phyloP scores from a whole-genome alignment of 2,888 invertebrate species.

The Napeogenes sylphis region DNA sequence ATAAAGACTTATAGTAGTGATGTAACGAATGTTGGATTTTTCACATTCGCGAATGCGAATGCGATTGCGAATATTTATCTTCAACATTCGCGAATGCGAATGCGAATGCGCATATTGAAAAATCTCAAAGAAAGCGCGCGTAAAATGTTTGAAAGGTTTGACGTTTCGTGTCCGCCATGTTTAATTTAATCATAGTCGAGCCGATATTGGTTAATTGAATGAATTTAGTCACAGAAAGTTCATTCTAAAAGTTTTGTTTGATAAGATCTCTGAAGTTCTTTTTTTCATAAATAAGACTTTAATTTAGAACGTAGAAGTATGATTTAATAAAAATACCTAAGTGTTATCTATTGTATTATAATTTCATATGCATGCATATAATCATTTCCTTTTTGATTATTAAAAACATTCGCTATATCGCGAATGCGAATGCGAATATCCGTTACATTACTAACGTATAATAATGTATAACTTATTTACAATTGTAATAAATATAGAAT shows the following conservation, averaged over 20 bases:
- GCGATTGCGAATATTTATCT: conserved; percentile 7
- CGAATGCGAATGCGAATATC: conserved; percentile 15
- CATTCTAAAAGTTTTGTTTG: conserved; percentile 18
- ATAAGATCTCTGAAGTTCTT: conserved; percentile 14
- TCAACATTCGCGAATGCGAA: conserved; percentile 9
- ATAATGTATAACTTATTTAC: too few species aligned
- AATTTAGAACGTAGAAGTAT: conserved; percentile 14
- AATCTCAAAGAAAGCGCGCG: conserved; percentile 10
- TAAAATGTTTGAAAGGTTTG: conserved; percentile 5
- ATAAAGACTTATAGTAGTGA: too few species aligned
- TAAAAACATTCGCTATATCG: conserved; percentile 21
- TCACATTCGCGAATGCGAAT: conserved; percentile 9
- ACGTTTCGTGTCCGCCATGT: conserved; percentile 17
- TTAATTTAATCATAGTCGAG: conserved; percentile 17
- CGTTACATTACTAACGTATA: not conserved
- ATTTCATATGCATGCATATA: conserved; percentile 16
- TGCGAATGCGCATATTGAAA: conserved; percentile 4
- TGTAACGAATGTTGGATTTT: conserved; percentile 8
- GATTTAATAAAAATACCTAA: conserved; percentile 17
- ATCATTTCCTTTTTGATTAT: conserved; percentile 22
- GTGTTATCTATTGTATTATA: conserved; percentile 17
- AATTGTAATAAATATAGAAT: too few species aligned
- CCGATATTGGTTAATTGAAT: conserved; percentile 19
- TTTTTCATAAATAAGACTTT: conserved; percentile 9
- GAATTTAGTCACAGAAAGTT: conserved; percentile 22